Conservation (phyloP, 2,888 invertebrate species). For the Rhingia rostrata region DNA sequence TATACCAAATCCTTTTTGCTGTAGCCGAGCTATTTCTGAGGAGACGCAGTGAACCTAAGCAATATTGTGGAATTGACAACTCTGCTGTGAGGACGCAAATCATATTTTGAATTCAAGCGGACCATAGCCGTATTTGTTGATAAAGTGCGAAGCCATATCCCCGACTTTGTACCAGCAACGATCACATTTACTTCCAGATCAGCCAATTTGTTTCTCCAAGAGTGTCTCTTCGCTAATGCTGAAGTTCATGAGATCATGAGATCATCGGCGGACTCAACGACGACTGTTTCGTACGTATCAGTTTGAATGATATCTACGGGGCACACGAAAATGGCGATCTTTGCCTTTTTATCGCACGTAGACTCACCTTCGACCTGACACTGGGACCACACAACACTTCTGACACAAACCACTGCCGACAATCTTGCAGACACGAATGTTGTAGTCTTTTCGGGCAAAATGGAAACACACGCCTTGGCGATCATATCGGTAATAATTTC, state of each 20-base stretch:
- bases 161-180: constrained; percentile 98
- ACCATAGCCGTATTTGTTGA: constrained; percentile 98
- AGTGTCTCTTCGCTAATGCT: constrained; percentile 96
- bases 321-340: constrained; percentile 97
- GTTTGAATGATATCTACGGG: constrained; percentile 98
- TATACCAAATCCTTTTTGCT: constrained; percentile 94
- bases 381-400: constrained; percentile 97
- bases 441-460: constrained; percentile 93
- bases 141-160: constrained; percentile 97
- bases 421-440: constrained; percentile 94
- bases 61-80: constrained; percentile 93
- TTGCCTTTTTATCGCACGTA: constrained; percentile 89
- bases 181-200: constrained; percentile 95
- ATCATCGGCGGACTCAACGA: constrained; percentile 97
- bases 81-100: constrained; percentile 95
- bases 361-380: constrained; percentile 96
- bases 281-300: constrained; percentile 97
- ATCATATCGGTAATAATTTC: constrained; percentile 94
- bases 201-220: constrained; percentile 93
- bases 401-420: constrained; percentile 92
- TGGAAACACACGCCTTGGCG: constrained; percentile 94
- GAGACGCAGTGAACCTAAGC: constrained; percentile 89
- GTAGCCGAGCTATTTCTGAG: constrained; percentile 94
- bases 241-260: constrained; percentile 96
- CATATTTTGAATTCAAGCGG: constrained; percentile 97